These are phyloP conservation scores for Anabacerthia variegaticeps DNA, from an alignment of 2,797 vertebrate species.

Conservation along the genomic window DNA sequence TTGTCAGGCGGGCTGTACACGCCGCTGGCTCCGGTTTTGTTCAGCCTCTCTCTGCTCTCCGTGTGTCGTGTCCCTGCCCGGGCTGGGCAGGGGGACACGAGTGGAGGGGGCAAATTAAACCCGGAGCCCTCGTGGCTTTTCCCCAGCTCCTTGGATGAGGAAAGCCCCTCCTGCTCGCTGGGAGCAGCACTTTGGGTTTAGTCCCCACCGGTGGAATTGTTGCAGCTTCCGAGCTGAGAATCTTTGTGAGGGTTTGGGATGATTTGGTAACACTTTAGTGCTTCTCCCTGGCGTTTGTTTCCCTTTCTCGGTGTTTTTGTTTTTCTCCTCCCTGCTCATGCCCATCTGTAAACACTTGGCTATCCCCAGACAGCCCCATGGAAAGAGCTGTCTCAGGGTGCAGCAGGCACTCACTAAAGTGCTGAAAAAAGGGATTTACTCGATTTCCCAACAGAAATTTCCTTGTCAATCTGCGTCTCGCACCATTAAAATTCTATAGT, in stretches of 20 bases:
- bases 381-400: not conserved
- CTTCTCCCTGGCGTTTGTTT: accelerated
- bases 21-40: constrained; percentile 56
- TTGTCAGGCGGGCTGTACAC: constrained; percentile 64
- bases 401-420: not conserved
- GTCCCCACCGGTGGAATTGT: not conserved
- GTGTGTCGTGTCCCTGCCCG: constrained; percentile 52
- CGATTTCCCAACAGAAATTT: accelerated
- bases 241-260: not conserved
- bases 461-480: accelerated
- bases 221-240: not conserved
- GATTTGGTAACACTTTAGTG: accelerated
- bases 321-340: accelerated
- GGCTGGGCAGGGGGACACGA: not conserved
- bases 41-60: constrained; percentile 69
- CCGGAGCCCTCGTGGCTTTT: not conserved
- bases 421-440: not conserved
- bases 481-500: accelerated
- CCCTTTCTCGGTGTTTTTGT: not conserved
- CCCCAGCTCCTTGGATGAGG: not conserved
- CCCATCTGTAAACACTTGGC: accelerated
- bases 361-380: accelerated
- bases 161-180: accelerated
- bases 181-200: not conserved
- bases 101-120: not conserved